Conservation (phyloP, 2,888 invertebrate species). For the Leucoma salicis region DNA sequence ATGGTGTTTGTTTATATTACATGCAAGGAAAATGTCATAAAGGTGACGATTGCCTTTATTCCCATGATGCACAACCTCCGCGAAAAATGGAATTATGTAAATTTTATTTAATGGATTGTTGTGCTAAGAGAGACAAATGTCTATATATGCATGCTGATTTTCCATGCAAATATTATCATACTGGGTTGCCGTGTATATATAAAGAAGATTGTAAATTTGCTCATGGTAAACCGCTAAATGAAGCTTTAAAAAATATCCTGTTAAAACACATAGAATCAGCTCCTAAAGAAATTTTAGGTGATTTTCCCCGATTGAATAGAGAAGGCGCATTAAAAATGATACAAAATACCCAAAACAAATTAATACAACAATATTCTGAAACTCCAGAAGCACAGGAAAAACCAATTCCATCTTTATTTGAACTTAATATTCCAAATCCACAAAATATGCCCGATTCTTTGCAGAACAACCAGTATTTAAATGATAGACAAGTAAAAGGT, state of each 20-base stretch:
- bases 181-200: constrained; percentile 91
- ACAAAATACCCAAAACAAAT: constrained; percentile 67
- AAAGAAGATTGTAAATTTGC: constrained; percentile 96
- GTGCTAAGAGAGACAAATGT: constrained; percentile 97
- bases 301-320: constrained; percentile 91
- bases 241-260: constrained; percentile 85
- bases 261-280: constrained; percentile 93
- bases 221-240: constrained; percentile 93
- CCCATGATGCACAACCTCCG: constrained; percentile 91
- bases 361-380: constrained; percentile 69
- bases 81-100: constrained; percentile 97
- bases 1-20: constrained; percentile 90
- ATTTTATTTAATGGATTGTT: constrained; percentile 97
- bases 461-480: constrained; percentile 55
- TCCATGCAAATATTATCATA: constrained; percentile 98
- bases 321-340: constrained; percentile 87
- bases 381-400: constrained; percentile 56
- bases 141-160: constrained; percentile 98
- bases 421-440: constrained; percentile 71
- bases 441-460: constrained; percentile 44
- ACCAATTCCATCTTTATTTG: constrained; percentile 72
- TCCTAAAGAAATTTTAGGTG: constrained; percentile 95
- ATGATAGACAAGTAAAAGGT: constrained; percentile 50
- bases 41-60: constrained; percentile 92
- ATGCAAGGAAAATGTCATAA: constrained; percentile 95